These are phyloP conservation scores for Drosophila triauraria DNA, from an alignment of 1,140 invertebrate genomes.

Conservation along the genomic window DNA sequence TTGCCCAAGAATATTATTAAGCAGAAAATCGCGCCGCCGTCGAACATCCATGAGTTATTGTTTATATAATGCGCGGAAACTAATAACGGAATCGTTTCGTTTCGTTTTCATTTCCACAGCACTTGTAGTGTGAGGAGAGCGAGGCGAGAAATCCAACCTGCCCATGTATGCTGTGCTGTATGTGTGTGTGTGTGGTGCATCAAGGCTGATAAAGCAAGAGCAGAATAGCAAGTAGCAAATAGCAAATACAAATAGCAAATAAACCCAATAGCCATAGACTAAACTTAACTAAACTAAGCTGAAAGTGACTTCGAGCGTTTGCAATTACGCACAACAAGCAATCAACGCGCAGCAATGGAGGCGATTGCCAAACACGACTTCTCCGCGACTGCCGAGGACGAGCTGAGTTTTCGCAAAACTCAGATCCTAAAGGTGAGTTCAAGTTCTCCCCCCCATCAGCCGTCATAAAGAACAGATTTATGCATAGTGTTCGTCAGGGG, in stretches of 20 bases:
- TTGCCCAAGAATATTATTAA: conserved; percentile 41
- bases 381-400: conserved; percentile 98
- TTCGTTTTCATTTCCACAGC: conserved; percentile 31
- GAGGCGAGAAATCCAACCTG: conserved; percentile 34
- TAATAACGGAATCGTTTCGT: conserved; percentile 36
- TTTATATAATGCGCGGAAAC: conserved; percentile 70
- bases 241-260: conserved; percentile 53
- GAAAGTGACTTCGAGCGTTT: conserved; percentile 24
- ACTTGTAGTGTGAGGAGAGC: conserved; percentile 18
- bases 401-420: conserved; percentile 98
- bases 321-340: conserved; percentile 27
- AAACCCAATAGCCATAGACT: conserved; percentile 46
- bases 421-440: conserved; percentile 96
- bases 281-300: conserved; percentile 38
- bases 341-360: conserved; percentile 90
- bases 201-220: conserved; percentile 54
- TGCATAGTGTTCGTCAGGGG: conserved; percentile 14
- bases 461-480: conserved; percentile 25
- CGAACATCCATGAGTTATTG: conserved; percentile 68
- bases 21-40: conserved; percentile 52
- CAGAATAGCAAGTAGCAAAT: conserved; percentile 51
- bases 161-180: conserved; percentile 41
- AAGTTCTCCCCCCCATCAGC: conserved; percentile 58
- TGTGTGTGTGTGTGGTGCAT: conserved; percentile 48
- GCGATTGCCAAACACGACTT: conserved; percentile 99